A percentile compares a stretch with the other conserved stretches of the same genome.
Evolutionary conservation across 1,140 invertebrate species (phyloP).

Genomic region (Philotrypesis tridentata): DNA sequence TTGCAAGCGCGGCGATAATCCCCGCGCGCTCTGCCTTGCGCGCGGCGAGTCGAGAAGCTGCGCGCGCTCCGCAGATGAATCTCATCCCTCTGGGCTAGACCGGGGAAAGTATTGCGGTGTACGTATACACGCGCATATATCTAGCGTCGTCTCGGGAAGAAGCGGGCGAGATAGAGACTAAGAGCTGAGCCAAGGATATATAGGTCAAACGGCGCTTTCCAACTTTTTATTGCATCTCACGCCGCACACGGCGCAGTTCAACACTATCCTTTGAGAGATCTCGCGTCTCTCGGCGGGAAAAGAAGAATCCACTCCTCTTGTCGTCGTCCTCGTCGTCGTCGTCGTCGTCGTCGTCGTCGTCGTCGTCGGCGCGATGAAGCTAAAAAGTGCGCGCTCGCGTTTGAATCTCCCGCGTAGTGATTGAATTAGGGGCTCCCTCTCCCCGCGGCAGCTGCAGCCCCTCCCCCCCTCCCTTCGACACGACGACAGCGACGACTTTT

Average conservation of each 20-base stretch:
- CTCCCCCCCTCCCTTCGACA: background rate
- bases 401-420: constrained; percentile 3
- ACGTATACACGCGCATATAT: too few relatives aligned
- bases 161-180: background rate
- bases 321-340: background rate
- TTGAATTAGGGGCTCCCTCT: constrained; percentile 21
- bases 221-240: background rate
- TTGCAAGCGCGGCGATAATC: constrained; percentile 3
- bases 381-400: background rate
- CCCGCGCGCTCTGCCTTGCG: too few relatives aligned
- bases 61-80: too few relatives aligned
- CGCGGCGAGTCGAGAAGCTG: too few relatives aligned
- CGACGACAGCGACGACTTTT: background rate
- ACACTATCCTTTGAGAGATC: background rate
- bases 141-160: too few relatives aligned
- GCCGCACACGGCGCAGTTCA: background rate
- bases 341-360: background rate
- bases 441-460: too few relatives aligned
- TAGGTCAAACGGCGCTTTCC: background rate
- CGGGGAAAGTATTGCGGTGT: too few relatives aligned
- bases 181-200: background rate
- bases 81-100: too few relatives aligned
- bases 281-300: background rate
- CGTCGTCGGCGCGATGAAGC: background rate
- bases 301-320: background rate